Evolutionary conservation across 2,797 vertebrate genomes (phyloP), one percentile per base, ranked within the genome.

Genomic region (Oryzias sinensis): DNA sequence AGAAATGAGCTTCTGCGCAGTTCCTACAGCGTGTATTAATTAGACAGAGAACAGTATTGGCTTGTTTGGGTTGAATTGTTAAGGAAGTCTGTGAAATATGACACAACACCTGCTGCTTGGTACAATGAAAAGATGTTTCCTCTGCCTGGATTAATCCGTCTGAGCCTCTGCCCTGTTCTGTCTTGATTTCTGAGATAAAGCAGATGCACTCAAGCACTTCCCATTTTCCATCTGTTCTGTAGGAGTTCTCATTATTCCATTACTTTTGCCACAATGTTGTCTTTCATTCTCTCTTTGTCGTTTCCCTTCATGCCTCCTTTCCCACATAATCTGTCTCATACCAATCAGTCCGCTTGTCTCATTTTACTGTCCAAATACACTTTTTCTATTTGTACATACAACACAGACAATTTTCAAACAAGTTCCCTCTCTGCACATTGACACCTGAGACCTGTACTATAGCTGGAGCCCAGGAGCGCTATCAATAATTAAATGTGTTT

Each of bases 401-500:
- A 5, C 15, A n/a, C 13, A 22, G 56, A 33, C 70, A 62, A 78
- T 82, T 78, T 85, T 88, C 61, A 79, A 79, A 75, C 75, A 84
- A 80, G 83, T 79, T 74, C 48, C 37, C 71, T 69, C 46, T 68
- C 55, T 56, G 82, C 80, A 72, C 79, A 68, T 51, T 43, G 92
- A 89, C 80, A 93, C 85, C 86, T 87, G 92, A 93, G 76, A 91
- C 88, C 79, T 22, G 61, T 67, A 61, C 69, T 61, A 68, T 52
- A 83, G 87, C 79, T 48, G 2, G 65, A 84, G 87, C 76, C 73
- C 67, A 65, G 79, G 68, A 71, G 72, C 65, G n/a, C 64, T 76
- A 78, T 93, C 79, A 90, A 93, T 92, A 90, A 92, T 93, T 87
- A 68, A 92, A 83, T 63, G 74, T 72, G 77, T 64, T 70, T 65